phyloP scores from a whole-genome alignment of 2,797 vertebrate species.

The Liasis olivaceus region DNA sequence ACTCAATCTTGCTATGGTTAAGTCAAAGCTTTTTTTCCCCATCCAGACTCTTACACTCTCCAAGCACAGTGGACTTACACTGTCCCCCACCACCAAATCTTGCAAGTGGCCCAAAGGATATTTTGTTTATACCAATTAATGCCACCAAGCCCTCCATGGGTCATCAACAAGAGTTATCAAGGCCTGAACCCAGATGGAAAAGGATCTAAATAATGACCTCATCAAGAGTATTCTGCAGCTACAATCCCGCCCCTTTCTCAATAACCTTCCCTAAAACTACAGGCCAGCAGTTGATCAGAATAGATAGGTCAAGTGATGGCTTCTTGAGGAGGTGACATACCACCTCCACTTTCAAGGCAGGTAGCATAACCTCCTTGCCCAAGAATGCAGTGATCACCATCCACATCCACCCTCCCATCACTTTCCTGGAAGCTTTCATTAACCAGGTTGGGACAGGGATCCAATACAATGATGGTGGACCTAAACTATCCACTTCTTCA shows the following conservation, averaged over 20 bases:
- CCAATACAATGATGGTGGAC: background rate
- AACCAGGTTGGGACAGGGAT: background rate
- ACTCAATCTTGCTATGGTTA: background rate
- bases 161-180: background rate
- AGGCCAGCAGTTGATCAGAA: background rate
- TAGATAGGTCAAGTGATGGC: background rate
- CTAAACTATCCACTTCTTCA: background rate
- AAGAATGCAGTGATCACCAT: background rate
- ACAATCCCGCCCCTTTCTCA: background rate
- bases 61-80: background rate
- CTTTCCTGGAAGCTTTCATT: background rate
- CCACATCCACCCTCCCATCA: background rate
- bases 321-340: background rate
- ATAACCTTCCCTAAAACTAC: background rate
- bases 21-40: background rate
- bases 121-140: background rate
- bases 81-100: background rate
- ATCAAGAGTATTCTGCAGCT: background rate
- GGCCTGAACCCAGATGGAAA: background rate
- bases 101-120: background rate
- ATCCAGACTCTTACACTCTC: background rate
- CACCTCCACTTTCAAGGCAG: background rate
- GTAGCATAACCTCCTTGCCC: background rate
- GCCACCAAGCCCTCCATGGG: background rate
- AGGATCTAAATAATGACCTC: background rate